Conservation (phyloP, 2,113 vertebrate species). For the Tringa solitaria region DNA sequence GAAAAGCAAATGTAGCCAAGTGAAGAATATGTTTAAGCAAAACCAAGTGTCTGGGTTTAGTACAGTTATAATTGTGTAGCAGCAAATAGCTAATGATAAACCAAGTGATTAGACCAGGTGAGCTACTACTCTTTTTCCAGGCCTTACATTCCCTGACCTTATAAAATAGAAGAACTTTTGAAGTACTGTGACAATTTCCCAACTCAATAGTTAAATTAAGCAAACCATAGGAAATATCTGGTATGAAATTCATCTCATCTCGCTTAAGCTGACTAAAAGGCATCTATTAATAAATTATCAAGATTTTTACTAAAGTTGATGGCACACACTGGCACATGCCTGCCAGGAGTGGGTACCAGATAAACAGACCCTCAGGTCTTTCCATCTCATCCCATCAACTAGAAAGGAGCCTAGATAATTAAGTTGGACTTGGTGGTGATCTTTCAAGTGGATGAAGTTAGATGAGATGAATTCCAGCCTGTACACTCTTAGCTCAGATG, state of each 20-base stretch:
- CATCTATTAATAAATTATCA: background rate
- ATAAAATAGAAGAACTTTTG: background rate
- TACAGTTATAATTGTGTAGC: background rate
- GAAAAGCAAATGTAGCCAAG: background rate
- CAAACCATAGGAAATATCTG: background rate
- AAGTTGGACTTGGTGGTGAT: background rate
- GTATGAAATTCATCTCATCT: background rate
- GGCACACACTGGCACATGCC: background rate
- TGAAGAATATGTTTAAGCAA: background rate
- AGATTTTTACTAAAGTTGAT: background rate
- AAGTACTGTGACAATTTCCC: background rate
- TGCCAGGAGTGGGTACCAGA: background rate
- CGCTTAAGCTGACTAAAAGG: background rate
- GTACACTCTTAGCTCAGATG: background rate
- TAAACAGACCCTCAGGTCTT: background rate
- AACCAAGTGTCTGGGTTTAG: background rate
- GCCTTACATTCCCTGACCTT: background rate
- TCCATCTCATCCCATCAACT: background rate
- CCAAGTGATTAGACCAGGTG: background rate
- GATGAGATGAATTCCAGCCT: background rate
- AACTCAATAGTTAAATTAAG: background rate
- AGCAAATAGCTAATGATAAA: background rate
- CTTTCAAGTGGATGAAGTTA: background rate
- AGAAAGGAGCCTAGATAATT: background rate
- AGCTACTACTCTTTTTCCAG: background rate